These are phyloP conservation scores for Halisarca cf. caerulea DNA, from an alignment of 37 sponge, comb jelly and placozoan species.

Conservation along the genomic window DNA sequence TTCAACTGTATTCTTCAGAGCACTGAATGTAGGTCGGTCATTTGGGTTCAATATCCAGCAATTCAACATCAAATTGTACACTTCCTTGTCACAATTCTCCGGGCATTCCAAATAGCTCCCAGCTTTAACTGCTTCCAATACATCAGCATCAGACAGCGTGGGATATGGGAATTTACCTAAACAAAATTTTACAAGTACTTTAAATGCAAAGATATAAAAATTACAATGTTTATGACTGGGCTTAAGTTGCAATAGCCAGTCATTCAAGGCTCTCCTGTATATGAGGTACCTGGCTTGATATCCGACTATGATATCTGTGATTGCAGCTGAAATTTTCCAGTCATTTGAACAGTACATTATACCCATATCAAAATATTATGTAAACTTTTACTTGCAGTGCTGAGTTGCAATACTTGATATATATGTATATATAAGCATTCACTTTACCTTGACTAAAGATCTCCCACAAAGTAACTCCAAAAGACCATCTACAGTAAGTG, in stretches of 20 bases:
- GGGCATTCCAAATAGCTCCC: slow-evolving; percentile 9
- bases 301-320: too few species aligned
- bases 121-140: not conserved
- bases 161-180: slow-evolving; percentile 5
- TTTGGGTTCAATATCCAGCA: not conserved
- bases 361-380: too few species aligned
- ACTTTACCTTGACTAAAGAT: slow-evolving; percentile 18
- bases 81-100: slow-evolving; percentile 5
- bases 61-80: slow-evolving; percentile 6
- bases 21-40: not conserved
- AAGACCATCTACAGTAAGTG: slow-evolving; percentile 3
- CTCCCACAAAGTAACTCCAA: slow-evolving; percentile 20
- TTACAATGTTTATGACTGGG: too few species aligned
- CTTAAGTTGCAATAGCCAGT: too few species aligned
- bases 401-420: too few species aligned
- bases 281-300: too few species aligned
- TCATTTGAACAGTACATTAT: too few species aligned
- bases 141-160: not conserved
- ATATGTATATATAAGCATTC: too few species aligned
- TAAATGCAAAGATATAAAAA: not conserved
- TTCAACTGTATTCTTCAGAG: not conserved
- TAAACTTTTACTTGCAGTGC: too few species aligned
- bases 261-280: too few species aligned
- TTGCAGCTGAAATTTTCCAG: too few species aligned
- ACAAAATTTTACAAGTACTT: too few species aligned